Conservation (phyloP, 2,113 vertebrate genomes). For the Physeter macrocephalus region DNA sequence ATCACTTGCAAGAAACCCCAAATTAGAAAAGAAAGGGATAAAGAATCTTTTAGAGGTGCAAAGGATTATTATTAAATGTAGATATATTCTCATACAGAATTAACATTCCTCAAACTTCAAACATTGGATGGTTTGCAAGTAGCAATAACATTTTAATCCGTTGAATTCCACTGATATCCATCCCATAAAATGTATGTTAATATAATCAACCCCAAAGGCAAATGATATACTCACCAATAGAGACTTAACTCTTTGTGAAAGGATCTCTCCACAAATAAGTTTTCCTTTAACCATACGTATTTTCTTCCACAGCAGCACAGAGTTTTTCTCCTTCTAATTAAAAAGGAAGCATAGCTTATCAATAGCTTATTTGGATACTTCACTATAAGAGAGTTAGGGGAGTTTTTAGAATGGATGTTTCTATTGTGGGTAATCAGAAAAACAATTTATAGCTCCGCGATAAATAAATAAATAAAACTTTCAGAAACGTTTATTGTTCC, state of each 20-base stretch:
- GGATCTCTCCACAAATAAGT: neutral
- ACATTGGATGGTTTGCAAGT: neutral
- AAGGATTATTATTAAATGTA: neutral
- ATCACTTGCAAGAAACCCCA: neutral
- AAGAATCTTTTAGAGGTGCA: neutral
- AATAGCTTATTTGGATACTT: slow-evolving; percentile 58
- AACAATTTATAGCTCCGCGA: slow-evolving; percentile 69
- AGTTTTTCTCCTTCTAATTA: slow-evolving; percentile 55
- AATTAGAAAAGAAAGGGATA: neutral
- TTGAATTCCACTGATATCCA: neutral
- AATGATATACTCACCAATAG: neutral
- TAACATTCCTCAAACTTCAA: neutral
- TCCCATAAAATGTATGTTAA: neutral
- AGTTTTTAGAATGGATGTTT: slow-evolving; percentile 66
- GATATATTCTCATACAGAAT: neutral
- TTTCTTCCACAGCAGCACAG: slow-evolving; percentile 52
- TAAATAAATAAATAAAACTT: slow-evolving; percentile 75
- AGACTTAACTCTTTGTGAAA: neutral
- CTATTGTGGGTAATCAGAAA: slow-evolving; percentile 68
- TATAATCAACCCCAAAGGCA: neutral
- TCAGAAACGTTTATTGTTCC: slow-evolving; percentile 78
- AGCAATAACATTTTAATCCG: neutral
- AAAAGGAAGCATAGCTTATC: slow-evolving; percentile 53
- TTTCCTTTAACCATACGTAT: slow-evolving; percentile 28
- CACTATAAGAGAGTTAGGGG: slow-evolving; percentile 39